phyloP scores from a whole-genome alignment of 2,888 invertebrate genomes.

The Autographa pulchrina region DNA sequence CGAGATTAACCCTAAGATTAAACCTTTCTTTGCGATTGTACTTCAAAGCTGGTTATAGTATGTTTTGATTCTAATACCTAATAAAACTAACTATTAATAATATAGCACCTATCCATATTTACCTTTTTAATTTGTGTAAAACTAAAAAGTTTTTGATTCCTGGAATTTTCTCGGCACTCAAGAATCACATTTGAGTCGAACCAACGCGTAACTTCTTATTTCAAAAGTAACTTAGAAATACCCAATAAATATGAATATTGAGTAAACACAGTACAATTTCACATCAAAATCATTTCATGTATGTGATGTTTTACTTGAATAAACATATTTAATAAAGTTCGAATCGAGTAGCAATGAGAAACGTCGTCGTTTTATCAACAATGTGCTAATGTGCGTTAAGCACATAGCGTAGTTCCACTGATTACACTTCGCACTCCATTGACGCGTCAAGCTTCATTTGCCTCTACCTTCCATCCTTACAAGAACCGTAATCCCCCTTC shows the following conservation, averaged over 20 bases:
- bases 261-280: background rate
- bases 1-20: conserved; percentile 7
- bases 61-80: background rate
- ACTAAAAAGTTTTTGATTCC: too few relatives aligned
- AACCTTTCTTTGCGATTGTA: background rate
- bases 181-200: too few relatives aligned
- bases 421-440: conserved; percentile 72
- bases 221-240: background rate
- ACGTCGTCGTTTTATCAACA: conserved; percentile 60
- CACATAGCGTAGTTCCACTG: conserved; percentile 67
- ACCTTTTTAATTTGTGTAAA: too few relatives aligned
- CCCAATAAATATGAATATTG: background rate
- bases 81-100: background rate
- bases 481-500: conserved; percentile 41
- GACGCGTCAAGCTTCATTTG: conserved; percentile 74
- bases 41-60: background rate
- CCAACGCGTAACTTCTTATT: background rate
- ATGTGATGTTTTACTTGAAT: conserved; percentile 26
- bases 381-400: conserved; percentile 63
- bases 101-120: background rate
- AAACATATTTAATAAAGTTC: conserved; percentile 40
- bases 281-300: background rate
- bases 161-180: too few relatives aligned
- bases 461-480: conserved; percentile 55
- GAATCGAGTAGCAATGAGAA: conserved; percentile 53